Conservation (phyloP, 2,797 vertebrate species). For the Ptychadena robeensis region DNA sequence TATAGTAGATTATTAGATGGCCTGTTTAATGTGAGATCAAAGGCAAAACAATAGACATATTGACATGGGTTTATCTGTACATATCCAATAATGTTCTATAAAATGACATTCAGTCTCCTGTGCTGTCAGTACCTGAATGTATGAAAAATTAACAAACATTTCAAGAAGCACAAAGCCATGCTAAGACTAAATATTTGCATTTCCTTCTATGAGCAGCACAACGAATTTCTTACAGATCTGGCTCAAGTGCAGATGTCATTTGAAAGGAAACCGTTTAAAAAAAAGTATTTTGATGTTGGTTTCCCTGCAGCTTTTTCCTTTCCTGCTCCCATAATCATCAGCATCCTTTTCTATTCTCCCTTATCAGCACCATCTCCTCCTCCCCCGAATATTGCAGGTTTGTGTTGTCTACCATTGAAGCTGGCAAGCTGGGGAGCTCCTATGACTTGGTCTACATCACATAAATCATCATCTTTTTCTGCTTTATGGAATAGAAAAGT, state of each 20-base stretch:
- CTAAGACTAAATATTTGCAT: background rate
- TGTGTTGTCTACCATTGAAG: slow-evolving; percentile 59
- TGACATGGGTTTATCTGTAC: background rate
- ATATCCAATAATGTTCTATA: too few relatives aligned
- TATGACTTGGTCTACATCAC: slow-evolving; percentile 64
- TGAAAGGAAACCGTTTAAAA: slow-evolving; percentile 40
- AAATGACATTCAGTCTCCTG: background rate
- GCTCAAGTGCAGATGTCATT: slow-evolving; percentile 44
- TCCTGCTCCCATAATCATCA: slow-evolving; percentile 56
- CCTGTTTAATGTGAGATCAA: background rate
- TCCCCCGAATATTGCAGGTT: slow-evolving; percentile 59
- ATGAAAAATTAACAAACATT: background rate
- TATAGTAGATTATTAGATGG: background rate
- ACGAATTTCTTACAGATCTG: slow-evolving; percentile 19
- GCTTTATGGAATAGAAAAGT: slow-evolving; percentile 46
- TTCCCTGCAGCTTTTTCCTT: slow-evolving; percentile 58
- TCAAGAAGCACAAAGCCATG: background rate
- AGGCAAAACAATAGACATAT: background rate
- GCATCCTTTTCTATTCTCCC: slow-evolving; percentile 47
- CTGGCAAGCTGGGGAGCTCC: slow-evolving; percentile 62
- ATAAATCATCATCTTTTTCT: slow-evolving; percentile 64
- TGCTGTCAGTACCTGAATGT: too few relatives aligned
- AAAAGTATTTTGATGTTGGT: slow-evolving; percentile 53
- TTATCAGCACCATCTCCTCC: slow-evolving; percentile 41
- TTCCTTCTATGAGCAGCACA: background rate